Percentiles rank a stretch among this genome's conserved stretches.
phyloP scores from a whole-genome alignment of 2,888 invertebrate species.

The Eugnorisma glareosa region DNA sequence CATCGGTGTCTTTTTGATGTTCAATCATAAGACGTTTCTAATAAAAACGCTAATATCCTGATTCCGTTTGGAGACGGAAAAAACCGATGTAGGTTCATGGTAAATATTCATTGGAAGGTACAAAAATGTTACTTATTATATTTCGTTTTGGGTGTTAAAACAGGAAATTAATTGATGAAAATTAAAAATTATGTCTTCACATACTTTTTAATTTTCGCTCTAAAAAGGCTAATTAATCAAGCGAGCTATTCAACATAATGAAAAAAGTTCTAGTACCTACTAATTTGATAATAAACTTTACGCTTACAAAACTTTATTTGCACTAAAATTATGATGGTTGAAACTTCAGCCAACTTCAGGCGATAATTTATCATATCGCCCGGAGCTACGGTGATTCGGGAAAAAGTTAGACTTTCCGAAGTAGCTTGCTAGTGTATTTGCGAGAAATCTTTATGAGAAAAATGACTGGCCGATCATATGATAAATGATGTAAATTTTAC shows the following conservation, averaged over 20 bases:
- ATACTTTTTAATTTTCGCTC: background rate
- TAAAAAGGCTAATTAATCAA: background rate
- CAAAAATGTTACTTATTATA: background rate
- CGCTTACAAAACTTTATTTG: conserved; percentile 65
- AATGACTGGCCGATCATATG: conserved; percentile 80
- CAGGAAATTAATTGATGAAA: background rate
- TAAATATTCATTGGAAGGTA: conserved; percentile 25
- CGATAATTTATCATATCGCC: conserved; percentile 84
- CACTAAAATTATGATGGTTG: conserved; percentile 74
- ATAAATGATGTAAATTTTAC: conserved; percentile 78
- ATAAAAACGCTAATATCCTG: conserved; percentile 41
- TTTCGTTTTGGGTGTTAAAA: background rate
- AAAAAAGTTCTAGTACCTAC: conserved; percentile 4
- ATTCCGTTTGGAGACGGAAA: conserved; percentile 25
- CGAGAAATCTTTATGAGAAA: conserved; percentile 81
- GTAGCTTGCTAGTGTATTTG: conserved; percentile 79
- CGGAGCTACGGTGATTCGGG: conserved; percentile 79
- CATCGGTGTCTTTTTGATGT: conserved; percentile 39
- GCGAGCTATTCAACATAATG: conserved; percentile 2
- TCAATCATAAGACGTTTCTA: conserved; percentile 42
- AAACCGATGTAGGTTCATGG: background rate
- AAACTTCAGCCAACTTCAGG: conserved; percentile 68
- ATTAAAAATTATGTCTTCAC: too few relatives aligned
- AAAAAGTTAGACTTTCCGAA: conserved; percentile 82
- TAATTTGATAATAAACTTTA: conserved; percentile 47